A percentile compares a stretch with the other conserved stretches of the same genome.
Conservation (phyloP, 2,888 invertebrate species). For the Sycophila texana region DNA sequence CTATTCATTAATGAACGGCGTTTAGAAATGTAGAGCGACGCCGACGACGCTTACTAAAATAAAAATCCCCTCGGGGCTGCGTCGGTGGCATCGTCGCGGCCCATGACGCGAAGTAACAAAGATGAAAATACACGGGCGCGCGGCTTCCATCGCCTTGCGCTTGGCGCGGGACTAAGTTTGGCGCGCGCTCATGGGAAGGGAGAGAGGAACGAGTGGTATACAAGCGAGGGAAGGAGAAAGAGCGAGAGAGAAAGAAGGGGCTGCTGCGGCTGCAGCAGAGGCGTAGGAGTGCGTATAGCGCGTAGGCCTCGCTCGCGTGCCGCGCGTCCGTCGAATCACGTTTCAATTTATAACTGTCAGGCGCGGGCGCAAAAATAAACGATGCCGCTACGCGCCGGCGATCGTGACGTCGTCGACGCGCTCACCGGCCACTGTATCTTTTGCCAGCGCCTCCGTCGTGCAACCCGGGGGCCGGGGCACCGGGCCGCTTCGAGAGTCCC, state of each 20-base stretch:
- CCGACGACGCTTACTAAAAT: constrained; percentile 20
- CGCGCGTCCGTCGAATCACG: constrained; percentile 62
- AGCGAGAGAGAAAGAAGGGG: neutral
- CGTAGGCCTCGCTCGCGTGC: constrained; percentile 39
- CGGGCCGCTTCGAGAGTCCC: too few species aligned
- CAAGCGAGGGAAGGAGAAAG: constrained; percentile 22
- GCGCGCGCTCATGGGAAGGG: constrained; percentile 13
- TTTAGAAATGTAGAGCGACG: constrained; percentile 23
- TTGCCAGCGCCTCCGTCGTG: neutral
- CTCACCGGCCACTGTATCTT: constrained; percentile 16
- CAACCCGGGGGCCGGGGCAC: too few species aligned
- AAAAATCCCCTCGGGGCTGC: constrained; percentile 13
- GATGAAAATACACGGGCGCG: constrained; percentile 40
- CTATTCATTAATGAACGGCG: constrained; percentile 9
- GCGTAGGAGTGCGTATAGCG: constrained; percentile 19
- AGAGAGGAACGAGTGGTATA: neutral
- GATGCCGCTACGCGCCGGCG: constrained; percentile 35
- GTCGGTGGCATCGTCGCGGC: neutral
- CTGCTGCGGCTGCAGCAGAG: neutral
- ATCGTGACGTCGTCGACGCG: constrained; percentile 25
- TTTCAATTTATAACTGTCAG: constrained; percentile 69
- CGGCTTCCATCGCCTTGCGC: constrained; percentile 10
- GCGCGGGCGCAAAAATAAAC: constrained; percentile 56
- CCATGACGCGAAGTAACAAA: constrained; percentile 22
- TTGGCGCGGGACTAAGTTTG: constrained; percentile 37